A percentile compares a stretch with the other conserved stretches of the same genome.
Evolutionary conservation across 2,113 vertebrate species (phyloP).

Genomic region (Calonectris borealis): DNA sequence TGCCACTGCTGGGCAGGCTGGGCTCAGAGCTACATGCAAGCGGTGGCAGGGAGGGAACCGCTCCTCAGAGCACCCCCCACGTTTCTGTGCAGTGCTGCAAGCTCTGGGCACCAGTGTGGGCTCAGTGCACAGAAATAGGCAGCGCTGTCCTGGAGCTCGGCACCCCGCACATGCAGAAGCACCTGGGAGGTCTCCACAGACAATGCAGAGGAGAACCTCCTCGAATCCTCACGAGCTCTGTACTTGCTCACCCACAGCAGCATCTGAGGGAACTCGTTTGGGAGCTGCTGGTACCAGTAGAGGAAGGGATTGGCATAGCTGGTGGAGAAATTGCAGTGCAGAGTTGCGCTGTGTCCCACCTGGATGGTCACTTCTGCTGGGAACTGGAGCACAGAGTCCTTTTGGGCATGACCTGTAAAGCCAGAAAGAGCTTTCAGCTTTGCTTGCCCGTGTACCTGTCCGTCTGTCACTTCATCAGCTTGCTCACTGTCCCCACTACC

Average conservation of each 20-base stretch:
- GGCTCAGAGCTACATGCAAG: too few relatives aligned
- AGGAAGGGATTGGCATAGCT: accelerated
- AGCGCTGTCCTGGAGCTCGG: too few relatives aligned
- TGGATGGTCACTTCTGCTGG: neutral
- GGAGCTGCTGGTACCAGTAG: neutral
- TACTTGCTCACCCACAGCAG: accelerated
- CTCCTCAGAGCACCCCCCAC: too few relatives aligned
- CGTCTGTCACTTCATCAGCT: neutral
- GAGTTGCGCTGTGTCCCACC: neutral
- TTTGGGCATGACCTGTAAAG: neutral
- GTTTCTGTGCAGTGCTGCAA: too few relatives aligned
- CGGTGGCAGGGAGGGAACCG: too few relatives aligned
- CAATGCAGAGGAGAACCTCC: neutral
- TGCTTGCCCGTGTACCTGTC: neutral
- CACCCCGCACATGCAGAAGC: too few relatives aligned
- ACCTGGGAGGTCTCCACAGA: too few relatives aligned
- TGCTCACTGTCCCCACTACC: neutral
- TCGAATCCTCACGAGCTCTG: accelerated
- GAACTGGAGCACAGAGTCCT: neutral
- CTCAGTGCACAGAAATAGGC: too few relatives aligned
- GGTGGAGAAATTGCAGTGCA: neutral
- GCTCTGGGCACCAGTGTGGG: too few relatives aligned
- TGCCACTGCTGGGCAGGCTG: too few relatives aligned
- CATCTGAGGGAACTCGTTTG: neutral
- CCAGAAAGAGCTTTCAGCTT: neutral